Conservation (phyloP, 2,113 vertebrate genomes). For the zebrafish (Danio rerio) region DNA sequence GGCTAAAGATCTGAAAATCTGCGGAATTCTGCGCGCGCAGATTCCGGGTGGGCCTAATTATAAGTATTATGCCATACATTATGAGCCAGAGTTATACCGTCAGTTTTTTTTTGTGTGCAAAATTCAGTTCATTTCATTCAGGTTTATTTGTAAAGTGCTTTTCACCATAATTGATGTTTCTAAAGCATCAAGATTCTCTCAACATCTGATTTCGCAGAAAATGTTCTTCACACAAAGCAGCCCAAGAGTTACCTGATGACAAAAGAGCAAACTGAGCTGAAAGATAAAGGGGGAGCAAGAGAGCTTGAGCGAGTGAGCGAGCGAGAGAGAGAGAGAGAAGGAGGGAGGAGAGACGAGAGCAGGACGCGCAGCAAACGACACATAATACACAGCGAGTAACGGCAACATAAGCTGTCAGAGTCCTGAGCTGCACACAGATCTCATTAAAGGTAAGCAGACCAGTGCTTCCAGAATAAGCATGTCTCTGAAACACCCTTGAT, state of each 20-base stretch:
- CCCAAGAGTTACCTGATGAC: background rate
- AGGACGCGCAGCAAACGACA: slow-evolving; percentile 41
- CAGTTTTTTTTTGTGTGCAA: too few species aligned
- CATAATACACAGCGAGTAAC: slow-evolving; percentile 45
- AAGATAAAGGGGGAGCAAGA: slow-evolving; percentile 47
- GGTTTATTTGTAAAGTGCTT: too few species aligned
- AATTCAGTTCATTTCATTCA: too few species aligned
- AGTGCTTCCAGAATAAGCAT: slow-evolving; percentile 6
- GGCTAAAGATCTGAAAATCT: too few species aligned
- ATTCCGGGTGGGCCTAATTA: too few species aligned
- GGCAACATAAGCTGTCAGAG: slow-evolving; percentile 44
- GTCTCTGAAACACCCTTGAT: background rate
- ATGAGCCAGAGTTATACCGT: too few species aligned
- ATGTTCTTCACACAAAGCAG: background rate
- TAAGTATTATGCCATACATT: too few species aligned
- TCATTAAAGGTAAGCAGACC: slow-evolving; percentile 54
- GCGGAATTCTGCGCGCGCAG: too few species aligned
- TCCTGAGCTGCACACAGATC: slow-evolving; percentile 51
- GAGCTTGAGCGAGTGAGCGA: background rate
- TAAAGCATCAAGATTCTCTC: background rate
- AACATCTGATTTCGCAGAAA: background rate
- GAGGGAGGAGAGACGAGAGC: slow-evolving; percentile 19
- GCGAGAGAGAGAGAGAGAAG: background rate
- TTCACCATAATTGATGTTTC: background rate
- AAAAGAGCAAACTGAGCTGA: slow-evolving; percentile 20